phyloP scores from a whole-genome alignment of 2,113 vertebrate species.

The Podiceps cristatus region DNA sequence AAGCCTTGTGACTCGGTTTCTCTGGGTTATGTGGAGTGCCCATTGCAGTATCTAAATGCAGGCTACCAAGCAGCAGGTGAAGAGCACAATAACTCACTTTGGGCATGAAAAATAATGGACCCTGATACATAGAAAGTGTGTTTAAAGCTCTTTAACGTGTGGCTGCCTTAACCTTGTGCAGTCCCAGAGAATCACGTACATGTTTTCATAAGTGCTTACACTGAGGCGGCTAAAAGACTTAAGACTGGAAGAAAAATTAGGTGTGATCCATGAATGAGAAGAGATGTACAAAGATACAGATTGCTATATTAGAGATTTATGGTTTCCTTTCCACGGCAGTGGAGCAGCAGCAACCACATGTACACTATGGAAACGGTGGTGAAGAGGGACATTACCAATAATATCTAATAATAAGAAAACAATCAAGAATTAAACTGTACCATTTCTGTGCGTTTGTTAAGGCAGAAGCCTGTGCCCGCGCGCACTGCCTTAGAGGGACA shows the following conservation, averaged over 20 bases:
- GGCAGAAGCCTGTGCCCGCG: neutral
- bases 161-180: neutral
- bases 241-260: neutral
- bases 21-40: neutral
- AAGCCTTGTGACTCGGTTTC: neutral
- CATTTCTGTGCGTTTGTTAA: rapidly evolving
- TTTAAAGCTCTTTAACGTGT: neutral
- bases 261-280: neutral
- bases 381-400: neutral
- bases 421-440: neutral
- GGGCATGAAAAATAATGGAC: neutral
- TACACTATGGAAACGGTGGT: neutral
- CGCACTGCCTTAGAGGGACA: rapidly evolving
- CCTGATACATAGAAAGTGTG: rapidly evolving
- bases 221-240: neutral
- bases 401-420: too few relatives aligned
- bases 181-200: neutral
- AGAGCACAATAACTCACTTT: neutral
- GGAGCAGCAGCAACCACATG: neutral
- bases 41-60: rapidly evolving
- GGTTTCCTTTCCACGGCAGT: neutral
- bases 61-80: neutral
- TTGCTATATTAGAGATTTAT: rapidly evolving
- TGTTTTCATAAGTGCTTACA: neutral
- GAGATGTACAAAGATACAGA: neutral